A percentile compares a stretch with the other conserved stretches of the same genome.
Conservation (phyloP, 2,797 vertebrate genomes). For the Diglossa cyanea region DNA sequence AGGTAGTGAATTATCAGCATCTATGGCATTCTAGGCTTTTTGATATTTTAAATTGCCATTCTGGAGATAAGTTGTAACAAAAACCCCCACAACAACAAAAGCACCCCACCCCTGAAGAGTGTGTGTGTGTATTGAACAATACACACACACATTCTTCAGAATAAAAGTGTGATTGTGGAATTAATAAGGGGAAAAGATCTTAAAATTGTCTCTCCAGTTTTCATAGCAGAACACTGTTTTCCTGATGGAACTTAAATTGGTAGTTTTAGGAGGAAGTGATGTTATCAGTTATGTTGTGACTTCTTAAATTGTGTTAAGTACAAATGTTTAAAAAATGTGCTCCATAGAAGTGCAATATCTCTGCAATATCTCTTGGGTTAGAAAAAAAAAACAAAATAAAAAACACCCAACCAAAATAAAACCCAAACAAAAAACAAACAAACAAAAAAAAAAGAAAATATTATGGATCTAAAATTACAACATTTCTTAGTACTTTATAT, state of each 20-base stretch:
- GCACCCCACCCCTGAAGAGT: rapidly evolving
- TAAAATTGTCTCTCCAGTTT: not conserved
- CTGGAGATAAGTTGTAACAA: not conserved
- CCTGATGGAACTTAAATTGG: not conserved
- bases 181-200: not conserved
- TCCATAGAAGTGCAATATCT: not conserved
- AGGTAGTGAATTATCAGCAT: not conserved
- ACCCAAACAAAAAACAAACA: not conserved
- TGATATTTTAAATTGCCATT: not conserved
- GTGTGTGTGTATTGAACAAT: not conserved
- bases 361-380: not conserved
- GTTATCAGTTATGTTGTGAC: not conserved
- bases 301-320: not conserved
- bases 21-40: not conserved
- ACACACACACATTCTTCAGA: not conserved
- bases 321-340: not conserved
- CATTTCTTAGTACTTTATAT: not conserved
- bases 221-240: not conserved
- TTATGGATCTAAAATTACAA: not conserved
- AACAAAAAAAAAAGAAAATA: not conserved
- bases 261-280: not conserved
- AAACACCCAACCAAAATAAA: not conserved
- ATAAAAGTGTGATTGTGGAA: not conserved
- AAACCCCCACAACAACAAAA: not conserved
- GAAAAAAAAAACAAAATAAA: not conserved